These are phyloP conservation scores for Gobionotothen gibberifrons DNA, from an alignment of 2,797 vertebrate species.

Conservation along the genomic window DNA sequence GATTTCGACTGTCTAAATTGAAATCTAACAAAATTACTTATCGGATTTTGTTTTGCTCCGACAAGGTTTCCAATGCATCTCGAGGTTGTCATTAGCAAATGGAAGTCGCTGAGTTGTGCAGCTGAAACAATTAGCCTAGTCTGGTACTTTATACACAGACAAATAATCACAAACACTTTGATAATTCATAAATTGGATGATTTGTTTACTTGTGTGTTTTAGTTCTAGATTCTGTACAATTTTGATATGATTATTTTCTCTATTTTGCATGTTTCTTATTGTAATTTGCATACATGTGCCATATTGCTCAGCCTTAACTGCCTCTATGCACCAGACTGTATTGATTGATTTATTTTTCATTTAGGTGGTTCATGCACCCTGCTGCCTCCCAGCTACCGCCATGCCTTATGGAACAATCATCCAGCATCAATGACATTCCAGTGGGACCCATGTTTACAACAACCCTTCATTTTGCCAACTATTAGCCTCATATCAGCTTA, in stretches of 20 bases:
- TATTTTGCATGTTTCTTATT: not conserved
- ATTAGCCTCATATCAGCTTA: conserved; percentile 44
- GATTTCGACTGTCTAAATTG: not conserved
- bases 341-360: conserved; percentile 60
- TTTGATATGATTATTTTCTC: not conserved
- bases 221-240: conserved; percentile 5
- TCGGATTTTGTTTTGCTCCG: not conserved
- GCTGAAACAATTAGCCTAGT: not conserved
- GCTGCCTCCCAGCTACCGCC: conserved; percentile 76
- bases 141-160: not conserved
- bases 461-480: conserved; percentile 68
- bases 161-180: not conserved
- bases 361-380: conserved; percentile 72
- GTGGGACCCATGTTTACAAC: conserved; percentile 78
- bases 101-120: not conserved
- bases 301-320: not conserved
- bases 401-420: conserved; percentile 80
- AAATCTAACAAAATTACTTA: not conserved
- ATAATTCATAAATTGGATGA: not conserved
- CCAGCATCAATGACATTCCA: conserved; percentile 74
- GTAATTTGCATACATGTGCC: not conserved
- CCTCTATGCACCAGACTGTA: conserved; percentile 32
- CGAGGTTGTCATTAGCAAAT: not conserved
- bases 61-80: not conserved
- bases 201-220: not conserved